phyloP scores from a whole-genome alignment of 2,113 vertebrate genomes.

The Lucifuga dentata region DNA sequence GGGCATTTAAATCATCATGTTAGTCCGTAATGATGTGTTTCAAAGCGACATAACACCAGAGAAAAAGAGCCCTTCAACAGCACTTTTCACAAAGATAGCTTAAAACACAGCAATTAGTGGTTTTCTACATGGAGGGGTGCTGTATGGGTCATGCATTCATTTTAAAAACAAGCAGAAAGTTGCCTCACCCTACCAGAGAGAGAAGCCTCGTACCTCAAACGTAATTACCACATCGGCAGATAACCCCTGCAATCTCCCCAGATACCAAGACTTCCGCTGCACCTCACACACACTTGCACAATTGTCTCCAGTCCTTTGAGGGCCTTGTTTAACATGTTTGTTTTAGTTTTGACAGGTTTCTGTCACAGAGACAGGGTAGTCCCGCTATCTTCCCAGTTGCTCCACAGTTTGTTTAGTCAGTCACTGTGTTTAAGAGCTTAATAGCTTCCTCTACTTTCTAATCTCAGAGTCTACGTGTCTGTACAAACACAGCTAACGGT shows the following conservation, averaged over 20 bases:
- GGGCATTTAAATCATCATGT: constrained; percentile 56
- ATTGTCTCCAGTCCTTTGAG: constrained; percentile 77
- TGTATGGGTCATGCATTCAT: constrained; percentile 67
- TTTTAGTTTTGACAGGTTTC: constrained; percentile 78
- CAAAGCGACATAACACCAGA: constrained; percentile 34
- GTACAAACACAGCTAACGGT: constrained; percentile 52
- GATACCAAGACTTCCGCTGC: constrained; percentile 62
- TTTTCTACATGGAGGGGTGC: constrained; percentile 52
- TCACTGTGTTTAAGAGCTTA: constrained; percentile 64
- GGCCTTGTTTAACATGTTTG: constrained; percentile 79
- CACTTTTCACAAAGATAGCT: constrained; percentile 69
- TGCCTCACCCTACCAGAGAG: constrained; percentile 57
- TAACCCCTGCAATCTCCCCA: constrained; percentile 74
- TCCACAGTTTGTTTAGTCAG: constrained; percentile 68
- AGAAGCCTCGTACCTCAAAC: constrained; percentile 48
- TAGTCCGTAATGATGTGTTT: constrained; percentile 59
- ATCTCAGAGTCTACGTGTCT: constrained; percentile 44
- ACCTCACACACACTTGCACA: constrained; percentile 58
- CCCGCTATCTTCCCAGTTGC: constrained; percentile 60
- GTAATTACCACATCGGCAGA: constrained; percentile 78
- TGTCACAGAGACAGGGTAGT: constrained; percentile 57
- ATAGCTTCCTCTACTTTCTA: constrained; percentile 71
- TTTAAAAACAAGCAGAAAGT: constrained; percentile 71
- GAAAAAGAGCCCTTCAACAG: constrained; percentile 63
- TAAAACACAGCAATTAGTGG: constrained; percentile 72